phyloP scores from a whole-genome alignment of 2,888 invertebrate species.

The Amiota minor region DNA sequence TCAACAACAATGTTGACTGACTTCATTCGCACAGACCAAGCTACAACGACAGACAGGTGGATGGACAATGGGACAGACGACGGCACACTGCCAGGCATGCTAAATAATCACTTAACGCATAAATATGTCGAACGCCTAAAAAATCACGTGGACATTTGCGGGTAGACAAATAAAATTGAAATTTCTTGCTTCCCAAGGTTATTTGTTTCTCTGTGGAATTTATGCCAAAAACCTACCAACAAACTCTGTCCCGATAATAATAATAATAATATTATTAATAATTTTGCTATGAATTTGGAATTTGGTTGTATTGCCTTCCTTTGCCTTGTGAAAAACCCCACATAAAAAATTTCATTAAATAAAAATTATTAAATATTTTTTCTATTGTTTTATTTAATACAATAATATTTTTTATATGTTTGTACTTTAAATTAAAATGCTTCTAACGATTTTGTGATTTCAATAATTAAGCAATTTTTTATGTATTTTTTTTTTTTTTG shows the following conservation, averaged over 20 bases:
- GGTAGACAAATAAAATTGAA: neutral
- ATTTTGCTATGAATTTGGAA: neutral
- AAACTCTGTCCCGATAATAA: neutral
- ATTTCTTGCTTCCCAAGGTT: conserved; percentile 9
- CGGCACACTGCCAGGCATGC: conserved; percentile 36
- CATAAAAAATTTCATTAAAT: neutral
- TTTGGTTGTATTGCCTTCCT: neutral
- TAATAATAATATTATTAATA: neutral
- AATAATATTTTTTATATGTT: neutral
- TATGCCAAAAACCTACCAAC: conserved; percentile 1
- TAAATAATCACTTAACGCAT: conserved; percentile 40
- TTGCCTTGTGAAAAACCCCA: conserved; percentile 11
- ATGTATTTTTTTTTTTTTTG: conserved; percentile 31
- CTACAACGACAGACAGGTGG: neutral
- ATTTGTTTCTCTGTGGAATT: conserved; percentile 5
- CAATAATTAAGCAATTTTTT: neutral
- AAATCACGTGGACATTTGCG: conserved; percentile 51
- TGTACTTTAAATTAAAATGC: conserved; percentile 38
- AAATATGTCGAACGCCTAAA: conserved; percentile 50
- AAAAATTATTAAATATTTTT: neutral
- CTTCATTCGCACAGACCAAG: too few relatives aligned
- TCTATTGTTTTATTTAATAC: neutral
- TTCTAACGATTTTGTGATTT: neutral
- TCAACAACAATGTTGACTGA: too few relatives aligned
- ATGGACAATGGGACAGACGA: neutral